Conservation (phyloP, 2,113 vertebrate species). For the Datnioides undecimradiatus region DNA sequence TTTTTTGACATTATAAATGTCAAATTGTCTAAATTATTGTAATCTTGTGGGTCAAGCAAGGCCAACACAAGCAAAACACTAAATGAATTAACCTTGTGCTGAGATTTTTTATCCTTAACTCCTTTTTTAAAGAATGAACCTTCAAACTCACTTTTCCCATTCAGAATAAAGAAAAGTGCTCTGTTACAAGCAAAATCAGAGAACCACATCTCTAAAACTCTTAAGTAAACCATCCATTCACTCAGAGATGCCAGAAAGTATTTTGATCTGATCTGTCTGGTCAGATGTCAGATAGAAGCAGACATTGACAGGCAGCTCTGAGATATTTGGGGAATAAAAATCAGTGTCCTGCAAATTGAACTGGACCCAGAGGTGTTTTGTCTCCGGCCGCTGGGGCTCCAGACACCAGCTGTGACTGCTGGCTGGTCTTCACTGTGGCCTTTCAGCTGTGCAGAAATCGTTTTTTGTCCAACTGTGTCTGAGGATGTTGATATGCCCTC, state of each 20-base stretch:
- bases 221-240: neutral
- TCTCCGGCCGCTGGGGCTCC: slow-evolving; percentile 2
- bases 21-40: too few species aligned
- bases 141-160: neutral
- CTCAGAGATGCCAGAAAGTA: neutral
- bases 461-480: slow-evolving; percentile 6
- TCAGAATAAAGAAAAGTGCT: neutral
- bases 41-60: too few species aligned
- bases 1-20: too few species aligned
- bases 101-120: neutral
- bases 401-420: slow-evolving; percentile 53
- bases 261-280: slow-evolving; percentile 7
- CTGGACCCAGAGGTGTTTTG: slow-evolving; percentile 45
- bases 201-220: neutral
- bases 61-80: neutral
- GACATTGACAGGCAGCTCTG: slow-evolving; percentile 5
- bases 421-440: slow-evolving; percentile 14
- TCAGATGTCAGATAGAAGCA: slow-evolving; percentile 27
- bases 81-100: neutral
- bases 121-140: neutral
- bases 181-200: neutral
- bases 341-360: slow-evolving; percentile 9
- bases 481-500: neutral
- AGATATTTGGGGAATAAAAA: slow-evolving; percentile 11
- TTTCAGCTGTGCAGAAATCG: slow-evolving; percentile 24